Percentiles rank a stretch among this genome's conserved stretches.
Conservation (phyloP, 2,113 vertebrate genomes). For the Orientallactaga bullata region DNA sequence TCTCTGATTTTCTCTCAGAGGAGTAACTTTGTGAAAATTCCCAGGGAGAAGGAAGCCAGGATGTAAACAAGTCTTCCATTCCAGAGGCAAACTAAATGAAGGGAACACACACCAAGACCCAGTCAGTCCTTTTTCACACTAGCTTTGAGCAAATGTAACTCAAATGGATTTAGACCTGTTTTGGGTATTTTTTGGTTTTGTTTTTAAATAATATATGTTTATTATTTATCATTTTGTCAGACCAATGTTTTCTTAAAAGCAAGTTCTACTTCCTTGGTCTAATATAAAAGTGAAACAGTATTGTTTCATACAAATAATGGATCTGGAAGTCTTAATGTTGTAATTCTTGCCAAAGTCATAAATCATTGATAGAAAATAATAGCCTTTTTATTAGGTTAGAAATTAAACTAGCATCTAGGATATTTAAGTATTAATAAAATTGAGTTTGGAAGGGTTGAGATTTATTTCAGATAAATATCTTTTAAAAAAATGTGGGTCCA, state of each 20-base stretch:
- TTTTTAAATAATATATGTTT: constrained; percentile 69
- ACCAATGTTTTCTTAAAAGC: constrained; percentile 41
- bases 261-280: constrained; percentile 41
- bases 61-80: background rate
- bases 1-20: background rate
- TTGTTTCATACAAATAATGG: constrained; percentile 67
- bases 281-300: constrained; percentile 59
- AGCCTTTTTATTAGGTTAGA: constrained; percentile 53
- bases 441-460: constrained; percentile 35
- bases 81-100: background rate
- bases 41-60: background rate
- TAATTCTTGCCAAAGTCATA: constrained; percentile 63
- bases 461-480: constrained; percentile 64
- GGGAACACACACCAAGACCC: background rate
- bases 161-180: constrained; percentile 45
- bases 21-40: background rate
- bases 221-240: constrained; percentile 67
- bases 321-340: constrained; percentile 48
- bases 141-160: constrained; percentile 46
- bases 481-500: background rate
- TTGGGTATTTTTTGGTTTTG: constrained; percentile 39
- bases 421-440: constrained; percentile 66
- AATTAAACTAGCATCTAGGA: constrained; percentile 7
- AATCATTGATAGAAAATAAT: constrained; percentile 70
- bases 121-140: background rate